phyloP scores from a whole-genome alignment of 1,140 invertebrate species.

The Drusus annulatus region DNA sequence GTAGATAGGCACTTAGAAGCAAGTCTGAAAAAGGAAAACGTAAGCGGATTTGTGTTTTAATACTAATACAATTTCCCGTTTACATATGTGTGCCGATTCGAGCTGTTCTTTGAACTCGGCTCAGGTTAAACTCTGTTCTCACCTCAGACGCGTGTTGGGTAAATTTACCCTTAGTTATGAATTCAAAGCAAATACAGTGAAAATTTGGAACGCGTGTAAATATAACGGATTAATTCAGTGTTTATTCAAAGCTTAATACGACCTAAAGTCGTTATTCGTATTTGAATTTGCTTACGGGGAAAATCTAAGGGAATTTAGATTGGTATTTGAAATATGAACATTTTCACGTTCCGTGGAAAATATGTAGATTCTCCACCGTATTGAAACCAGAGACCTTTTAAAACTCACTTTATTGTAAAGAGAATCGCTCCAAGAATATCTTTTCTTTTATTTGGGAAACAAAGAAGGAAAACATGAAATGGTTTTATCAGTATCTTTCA shows the following conservation, averaged over 20 bases:
- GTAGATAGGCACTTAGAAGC: too few relatives aligned
- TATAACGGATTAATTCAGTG: conserved; percentile 28
- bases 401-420: too few relatives aligned
- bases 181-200: conserved; percentile 20
- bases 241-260: conserved; percentile 29
- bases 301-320: conserved; percentile 24
- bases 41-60: not conserved
- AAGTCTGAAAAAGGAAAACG: not conserved
- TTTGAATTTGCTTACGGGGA: conserved; percentile 17
- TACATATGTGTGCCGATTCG: too few relatives aligned
- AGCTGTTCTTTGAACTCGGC: too few relatives aligned
- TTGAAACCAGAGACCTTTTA: too few relatives aligned
- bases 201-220: conserved; percentile 25
- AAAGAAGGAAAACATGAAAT: too few relatives aligned
- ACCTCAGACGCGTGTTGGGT: conserved; percentile 10
- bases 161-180: conserved; percentile 35
- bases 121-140: conserved; percentile 11
- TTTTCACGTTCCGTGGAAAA: not conserved
- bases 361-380: not conserved
- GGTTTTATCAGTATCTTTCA: too few relatives aligned
- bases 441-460: too few relatives aligned
- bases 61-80: too few relatives aligned
- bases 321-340: conserved; percentile 22
- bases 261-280: conserved; percentile 26
- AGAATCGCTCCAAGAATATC: too few relatives aligned